Evolutionary conservation across 2,797 vertebrate species (phyloP), one percentile per base, ranked within the genome.

Genomic region (Halcyon badia): DNA sequence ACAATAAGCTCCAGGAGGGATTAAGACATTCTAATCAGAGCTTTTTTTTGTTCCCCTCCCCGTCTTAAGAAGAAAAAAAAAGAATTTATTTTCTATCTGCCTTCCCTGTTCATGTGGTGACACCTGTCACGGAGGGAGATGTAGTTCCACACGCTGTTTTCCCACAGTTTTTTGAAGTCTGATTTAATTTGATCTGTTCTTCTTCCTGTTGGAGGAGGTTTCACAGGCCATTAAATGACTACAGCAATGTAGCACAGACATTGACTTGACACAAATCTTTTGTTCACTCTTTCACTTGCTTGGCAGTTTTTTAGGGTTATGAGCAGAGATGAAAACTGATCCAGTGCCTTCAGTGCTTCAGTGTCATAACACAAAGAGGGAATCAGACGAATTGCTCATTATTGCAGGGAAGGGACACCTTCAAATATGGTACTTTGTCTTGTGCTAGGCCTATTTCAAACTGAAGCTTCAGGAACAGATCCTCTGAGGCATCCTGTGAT

Each of bases 231-330:
- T 96, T 91, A 93, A 71, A 25, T 72, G 84, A 44, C 60, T 69
- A 1, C 10, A 33, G 73, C 22, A 17, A 41, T 42, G 83, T 31
- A n/a, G 51, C 9, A 2, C 17, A 89, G 92, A 58, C 92, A 84
- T 82, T 25, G 85, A 84, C 62, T 92, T 96, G 96, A 96, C 89
- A 70, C 49, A 30, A 2, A 68, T 95, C 94, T 92, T 86, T 91
- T 93, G 72, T 95, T 95, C 20, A 2, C 33, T 73, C 70, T 70
- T 90, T 60, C 46, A 31, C 51, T 87, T 87, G 75, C 82, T 66
- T 95, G 87, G 83, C 87, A 87, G 48, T 61, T 95, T 46, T 88
- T 62, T 35, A 62, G 87, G 62, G 30, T 89, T 94, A 22, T 42
- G 91, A 86, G 54, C 84, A 87, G 76, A 42, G 91, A 28, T 56